Percentiles rank a stretch among this genome's conserved stretches.
Evolutionary conservation across 1,140 invertebrate genomes (phyloP).

Genomic region (Drosophila orena): DNA sequence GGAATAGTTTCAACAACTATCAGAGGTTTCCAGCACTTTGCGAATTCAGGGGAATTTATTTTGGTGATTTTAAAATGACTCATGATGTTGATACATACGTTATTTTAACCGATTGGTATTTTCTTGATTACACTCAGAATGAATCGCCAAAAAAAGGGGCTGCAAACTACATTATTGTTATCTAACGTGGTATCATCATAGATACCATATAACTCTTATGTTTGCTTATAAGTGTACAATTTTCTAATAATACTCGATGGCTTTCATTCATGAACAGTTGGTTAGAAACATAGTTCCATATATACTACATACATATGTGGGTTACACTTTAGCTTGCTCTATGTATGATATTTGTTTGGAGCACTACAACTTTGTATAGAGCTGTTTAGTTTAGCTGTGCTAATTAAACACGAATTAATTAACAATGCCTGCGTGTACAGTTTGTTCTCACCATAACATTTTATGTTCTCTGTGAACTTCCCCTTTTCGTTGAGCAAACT

Average conservation of each 20-base stretch:
- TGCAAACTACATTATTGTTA: slow-evolving; percentile 4
- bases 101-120: background rate
- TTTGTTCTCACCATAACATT: slow-evolving; percentile 9
- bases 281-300: background rate
- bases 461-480: slow-evolving; percentile 4
- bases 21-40: background rate
- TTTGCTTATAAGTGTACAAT: background rate
- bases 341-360: slow-evolving; percentile 5
- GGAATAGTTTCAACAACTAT: slow-evolving; percentile 9
- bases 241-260: background rate
- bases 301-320: background rate
- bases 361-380: background rate
- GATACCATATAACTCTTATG: background rate
- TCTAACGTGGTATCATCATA: slow-evolving; percentile 5
- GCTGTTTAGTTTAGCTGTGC: slow-evolving; percentile 25
- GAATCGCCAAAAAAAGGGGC: slow-evolving; percentile 3
- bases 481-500: slow-evolving; percentile 1
- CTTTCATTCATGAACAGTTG: slow-evolving; percentile 19
- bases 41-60: no score
- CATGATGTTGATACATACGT: background rate
- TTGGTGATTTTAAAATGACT: slow-evolving; percentile 9
- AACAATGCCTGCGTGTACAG: slow-evolving; percentile 2
- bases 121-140: slow-evolving; percentile 1
- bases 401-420: slow-evolving; percentile 43
- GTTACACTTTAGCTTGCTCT: slow-evolving; percentile 1